A percentile compares a stretch with the other conserved stretches of the same genome.
Evolutionary conservation across 2,797 vertebrate species (phyloP).

Genomic region (Acanthiza pusilla): DNA sequence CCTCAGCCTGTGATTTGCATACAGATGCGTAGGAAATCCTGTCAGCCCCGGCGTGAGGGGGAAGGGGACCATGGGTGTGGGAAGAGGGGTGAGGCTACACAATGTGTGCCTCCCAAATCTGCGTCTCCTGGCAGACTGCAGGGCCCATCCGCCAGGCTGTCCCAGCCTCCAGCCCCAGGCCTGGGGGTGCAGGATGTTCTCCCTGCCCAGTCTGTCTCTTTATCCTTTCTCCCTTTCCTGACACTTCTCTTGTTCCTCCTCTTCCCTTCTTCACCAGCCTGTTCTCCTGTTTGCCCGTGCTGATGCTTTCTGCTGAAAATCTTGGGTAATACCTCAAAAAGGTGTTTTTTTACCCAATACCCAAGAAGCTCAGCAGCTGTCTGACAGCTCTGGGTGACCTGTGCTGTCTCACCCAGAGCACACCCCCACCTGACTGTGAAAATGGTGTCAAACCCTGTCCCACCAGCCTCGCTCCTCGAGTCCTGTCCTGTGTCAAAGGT

Average conservation of each 20-base stretch:
- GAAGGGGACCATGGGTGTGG: not conserved
- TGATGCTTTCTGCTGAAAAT: not conserved
- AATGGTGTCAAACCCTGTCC: not conserved
- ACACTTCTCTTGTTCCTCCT: not conserved
- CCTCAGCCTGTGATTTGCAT: constrained; percentile 84
- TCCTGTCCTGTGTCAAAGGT: accelerated
- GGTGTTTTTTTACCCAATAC: not conserved
- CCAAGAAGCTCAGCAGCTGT: not conserved
- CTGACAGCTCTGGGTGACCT: not conserved
- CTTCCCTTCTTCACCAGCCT: not conserved
- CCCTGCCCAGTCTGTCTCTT: not conserved
- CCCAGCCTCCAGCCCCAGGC: not conserved
- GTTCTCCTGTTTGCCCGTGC: not conserved
- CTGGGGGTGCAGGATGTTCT: accelerated
- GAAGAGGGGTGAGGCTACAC: not conserved
- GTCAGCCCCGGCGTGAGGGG: not conserved
- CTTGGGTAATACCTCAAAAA: not conserved
- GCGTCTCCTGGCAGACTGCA: not conserved
- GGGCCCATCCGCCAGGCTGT: not conserved
- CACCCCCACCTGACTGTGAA: not conserved
- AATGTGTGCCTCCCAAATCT: not conserved
- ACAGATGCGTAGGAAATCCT: constrained; percentile 83
- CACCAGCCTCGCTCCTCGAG: accelerated
- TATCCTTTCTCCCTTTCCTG: not conserved
- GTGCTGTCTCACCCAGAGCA: not conserved